Evolutionary conservation across 2,888 invertebrate species (phyloP).

Genomic region (Tinea semifulvella): DNA sequence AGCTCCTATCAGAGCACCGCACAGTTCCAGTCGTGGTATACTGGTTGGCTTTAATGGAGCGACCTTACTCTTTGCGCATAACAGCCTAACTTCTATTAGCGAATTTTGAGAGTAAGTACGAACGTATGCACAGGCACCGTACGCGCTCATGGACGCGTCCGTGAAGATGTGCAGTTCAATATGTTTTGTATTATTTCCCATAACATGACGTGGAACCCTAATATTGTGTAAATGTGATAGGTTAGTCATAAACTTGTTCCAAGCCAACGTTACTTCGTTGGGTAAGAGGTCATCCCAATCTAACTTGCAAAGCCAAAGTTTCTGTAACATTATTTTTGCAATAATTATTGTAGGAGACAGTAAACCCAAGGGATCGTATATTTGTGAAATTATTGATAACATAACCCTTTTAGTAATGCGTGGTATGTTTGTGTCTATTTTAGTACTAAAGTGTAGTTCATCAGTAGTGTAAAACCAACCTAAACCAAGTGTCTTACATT

Average conservation of each 20-base stretch:
- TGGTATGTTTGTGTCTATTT: conserved; percentile 9
- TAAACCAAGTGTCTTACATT: conserved; percentile 19
- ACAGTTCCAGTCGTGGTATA: conserved; percentile 25
- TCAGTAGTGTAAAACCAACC: conserved; percentile 18
- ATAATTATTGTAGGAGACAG: conserved; percentile 20
- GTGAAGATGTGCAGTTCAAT: conserved; percentile 22
- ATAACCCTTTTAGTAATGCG: conserved; percentile 22
- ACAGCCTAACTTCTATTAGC: conserved; percentile 17
- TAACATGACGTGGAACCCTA: conserved; percentile 18
- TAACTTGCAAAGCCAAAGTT: conserved; percentile 22
- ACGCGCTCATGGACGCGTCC: conserved; percentile 22
- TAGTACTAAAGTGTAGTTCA: conserved; percentile 22
- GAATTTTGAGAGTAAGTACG: conserved; percentile 14
- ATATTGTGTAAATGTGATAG: conserved; percentile 16
- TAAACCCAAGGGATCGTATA: conserved; percentile 23
- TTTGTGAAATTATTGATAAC: conserved; percentile 21
- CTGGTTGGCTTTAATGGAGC: conserved; percentile 22
- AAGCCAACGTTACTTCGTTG: conserved; percentile 14
- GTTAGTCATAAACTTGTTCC: conserved; percentile 16
- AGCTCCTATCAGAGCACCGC: conserved; percentile 22
- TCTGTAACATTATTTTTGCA: conserved; percentile 24
- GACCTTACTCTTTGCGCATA: conserved; percentile 24
- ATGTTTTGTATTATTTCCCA: neutral
- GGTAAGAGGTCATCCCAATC: conserved; percentile 24
- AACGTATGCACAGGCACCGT: conserved; percentile 23